A percentile compares a stretch with the other conserved stretches of the same genome.
phyloP scores from a whole-genome alignment of 2,797 vertebrate species.

The Micromesistius poutassou region DNA sequence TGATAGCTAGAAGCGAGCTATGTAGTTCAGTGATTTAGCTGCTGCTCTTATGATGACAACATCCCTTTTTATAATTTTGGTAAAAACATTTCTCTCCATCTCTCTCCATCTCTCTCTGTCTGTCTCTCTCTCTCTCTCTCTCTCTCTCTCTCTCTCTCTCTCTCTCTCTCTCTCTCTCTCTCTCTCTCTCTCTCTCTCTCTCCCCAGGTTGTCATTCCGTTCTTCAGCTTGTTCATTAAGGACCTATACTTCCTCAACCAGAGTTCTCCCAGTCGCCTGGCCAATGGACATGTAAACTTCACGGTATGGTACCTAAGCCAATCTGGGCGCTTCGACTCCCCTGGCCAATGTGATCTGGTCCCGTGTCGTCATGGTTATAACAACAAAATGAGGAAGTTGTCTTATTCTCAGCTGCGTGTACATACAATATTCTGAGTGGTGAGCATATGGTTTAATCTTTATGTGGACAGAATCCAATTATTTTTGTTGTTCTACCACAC shows the following conservation, averaged over 20 bases:
- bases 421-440: neutral
- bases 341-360: neutral
- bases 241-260: slow-evolving; percentile 96
- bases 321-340: neutral
- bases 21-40: too few species aligned
- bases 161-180: neutral
- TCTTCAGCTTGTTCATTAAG: slow-evolving; percentile 97
- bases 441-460: too few species aligned
- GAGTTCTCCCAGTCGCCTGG: slow-evolving; percentile 85
- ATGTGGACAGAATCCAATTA: too few species aligned
- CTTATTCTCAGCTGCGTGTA: neutral
- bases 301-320: slow-evolving; percentile 68
- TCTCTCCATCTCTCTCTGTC: too few species aligned
- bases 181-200: slow-evolving; percentile 14
- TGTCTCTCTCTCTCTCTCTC: too few species aligned
- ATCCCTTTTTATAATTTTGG: too few species aligned
- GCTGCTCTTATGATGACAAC: too few species aligned
- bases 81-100: too few species aligned
- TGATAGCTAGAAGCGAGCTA: too few species aligned
- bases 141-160: too few species aligned
- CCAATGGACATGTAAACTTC: slow-evolving; percentile 91
- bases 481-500: too few species aligned
- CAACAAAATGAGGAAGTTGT: neutral
- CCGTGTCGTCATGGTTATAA: neutral
- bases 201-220: slow-evolving; percentile 91